Evolutionary conservation across 30 jellyfish, hydroid and myxozoan genomes (phyloP).

Genomic region (Pseudorhiza aurosa): DNA sequence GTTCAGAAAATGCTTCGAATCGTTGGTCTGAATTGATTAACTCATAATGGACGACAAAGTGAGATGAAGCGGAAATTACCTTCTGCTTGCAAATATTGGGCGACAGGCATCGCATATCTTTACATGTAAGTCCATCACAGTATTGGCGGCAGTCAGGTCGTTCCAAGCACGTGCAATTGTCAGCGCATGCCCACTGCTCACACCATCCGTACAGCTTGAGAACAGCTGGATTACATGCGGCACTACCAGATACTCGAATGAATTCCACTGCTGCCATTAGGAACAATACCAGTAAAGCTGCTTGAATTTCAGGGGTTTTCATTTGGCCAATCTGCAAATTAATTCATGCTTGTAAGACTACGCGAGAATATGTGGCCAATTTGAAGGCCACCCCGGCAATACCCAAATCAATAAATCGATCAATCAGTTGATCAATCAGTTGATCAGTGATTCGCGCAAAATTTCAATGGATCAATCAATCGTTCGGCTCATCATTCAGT

Average conservation of each 20-base stretch:
- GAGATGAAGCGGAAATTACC: background rate
- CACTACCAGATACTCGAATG: background rate
- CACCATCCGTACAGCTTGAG: conserved; percentile 79
- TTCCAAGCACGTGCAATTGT: conserved; percentile 79
- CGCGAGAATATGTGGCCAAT: no score
- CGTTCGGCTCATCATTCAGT: background rate
- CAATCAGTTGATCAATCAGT: no score
- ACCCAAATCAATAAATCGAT: background rate
- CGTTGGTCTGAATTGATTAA: no score
- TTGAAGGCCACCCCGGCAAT: no score
- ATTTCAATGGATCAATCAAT: background rate
- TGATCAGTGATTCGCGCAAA: background rate
- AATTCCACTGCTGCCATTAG: conserved; percentile 8
- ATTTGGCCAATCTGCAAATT: conserved; percentile 40
- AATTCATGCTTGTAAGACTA: no score
- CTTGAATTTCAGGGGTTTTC: conserved; percentile 13
- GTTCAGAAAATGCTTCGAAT: no score
- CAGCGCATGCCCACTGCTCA: conserved; percentile 86
- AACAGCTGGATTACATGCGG: conserved; percentile 79
- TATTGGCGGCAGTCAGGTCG: conserved; percentile 83
- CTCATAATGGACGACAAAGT: no score
- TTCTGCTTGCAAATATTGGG: conserved; percentile 81
- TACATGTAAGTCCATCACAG: conserved; percentile 74
- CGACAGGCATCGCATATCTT: conserved; percentile 75
- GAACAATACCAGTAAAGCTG: conserved; percentile 1